phyloP scores from a whole-genome alignment of 1,140 invertebrate species.

The Drosophila saltans region DNA sequence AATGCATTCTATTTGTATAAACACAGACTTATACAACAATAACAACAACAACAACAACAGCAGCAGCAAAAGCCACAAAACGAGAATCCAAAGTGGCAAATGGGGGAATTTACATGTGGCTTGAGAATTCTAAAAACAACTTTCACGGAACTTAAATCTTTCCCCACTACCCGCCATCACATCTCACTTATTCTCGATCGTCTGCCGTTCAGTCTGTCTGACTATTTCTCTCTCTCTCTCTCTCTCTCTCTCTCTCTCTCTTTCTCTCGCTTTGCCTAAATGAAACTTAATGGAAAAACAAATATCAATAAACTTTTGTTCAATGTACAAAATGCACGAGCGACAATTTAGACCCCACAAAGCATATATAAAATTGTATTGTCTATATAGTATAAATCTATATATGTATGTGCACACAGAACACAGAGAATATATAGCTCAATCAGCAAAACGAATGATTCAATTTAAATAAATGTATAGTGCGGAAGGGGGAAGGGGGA shows the following conservation, averaged over 20 bases:
- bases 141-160: constrained; percentile 58
- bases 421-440: background rate
- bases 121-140: constrained; percentile 66
- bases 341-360: background rate
- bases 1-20: constrained; percentile 20
- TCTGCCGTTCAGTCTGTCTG: background rate
- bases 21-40: constrained; percentile 13
- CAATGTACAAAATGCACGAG: background rate
- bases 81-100: constrained; percentile 1
- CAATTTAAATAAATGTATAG: constrained; percentile 3
- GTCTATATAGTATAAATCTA: background rate
- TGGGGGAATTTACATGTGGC: constrained; percentile 6
- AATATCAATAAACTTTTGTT: constrained; percentile 14
- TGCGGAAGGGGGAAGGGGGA: background rate
- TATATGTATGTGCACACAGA: background rate
- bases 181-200: constrained; percentile 1
- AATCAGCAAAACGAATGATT: background rate
- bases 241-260: background rate
- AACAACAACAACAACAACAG: background rate
- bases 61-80: constrained; percentile 1
- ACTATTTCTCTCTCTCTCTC: background rate
- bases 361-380: background rate
- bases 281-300: constrained; percentile 14
- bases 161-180: background rate
- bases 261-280: background rate